These are phyloP conservation scores for cattle (Bos taurus) DNA, from an alignment of 2,113 vertebrate species.

Conservation along the genomic window DNA sequence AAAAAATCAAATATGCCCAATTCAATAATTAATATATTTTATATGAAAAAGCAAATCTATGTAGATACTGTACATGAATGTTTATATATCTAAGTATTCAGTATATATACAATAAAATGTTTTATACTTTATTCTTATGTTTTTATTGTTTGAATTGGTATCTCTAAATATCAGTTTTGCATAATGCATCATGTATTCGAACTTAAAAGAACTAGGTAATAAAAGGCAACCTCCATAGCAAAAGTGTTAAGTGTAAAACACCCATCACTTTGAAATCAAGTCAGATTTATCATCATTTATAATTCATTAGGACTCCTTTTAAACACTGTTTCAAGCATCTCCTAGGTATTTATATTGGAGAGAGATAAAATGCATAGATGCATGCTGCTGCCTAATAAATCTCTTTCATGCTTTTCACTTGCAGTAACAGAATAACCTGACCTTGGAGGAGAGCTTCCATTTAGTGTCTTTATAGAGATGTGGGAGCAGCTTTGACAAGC, in stretches of 20 bases:
- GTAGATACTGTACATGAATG: not conserved
- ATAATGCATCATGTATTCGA: not conserved
- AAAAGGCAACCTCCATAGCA: constrained; percentile 5
- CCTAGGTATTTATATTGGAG: constrained; percentile 72
- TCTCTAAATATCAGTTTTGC: not conserved
- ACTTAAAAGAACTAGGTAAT: not conserved
- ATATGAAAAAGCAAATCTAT: not conserved
- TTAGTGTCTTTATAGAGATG: constrained; percentile 72
- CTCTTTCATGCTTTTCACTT: constrained; percentile 67
- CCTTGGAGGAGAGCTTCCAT: constrained; percentile 76
- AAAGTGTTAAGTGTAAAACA: constrained; percentile 36
- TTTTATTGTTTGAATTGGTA: not conserved
- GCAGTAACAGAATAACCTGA: constrained; percentile 64
- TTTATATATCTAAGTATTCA: not conserved
- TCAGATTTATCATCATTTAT: constrained; percentile 76
- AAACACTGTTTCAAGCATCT: constrained; percentile 66
- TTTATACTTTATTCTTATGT: not conserved
- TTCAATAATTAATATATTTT: not conserved
- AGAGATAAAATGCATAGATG: constrained; percentile 68
- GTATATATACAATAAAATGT: not conserved
- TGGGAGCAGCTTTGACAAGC: constrained; percentile 72
- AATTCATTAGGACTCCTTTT: constrained; percentile 74
- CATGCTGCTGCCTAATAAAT: constrained; percentile 74
- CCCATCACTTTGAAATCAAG: constrained; percentile 62
- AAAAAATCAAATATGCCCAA: not conserved